Conservation (phyloP, 1,140 invertebrate species). For the Dolichoris vasculosae region DNA sequence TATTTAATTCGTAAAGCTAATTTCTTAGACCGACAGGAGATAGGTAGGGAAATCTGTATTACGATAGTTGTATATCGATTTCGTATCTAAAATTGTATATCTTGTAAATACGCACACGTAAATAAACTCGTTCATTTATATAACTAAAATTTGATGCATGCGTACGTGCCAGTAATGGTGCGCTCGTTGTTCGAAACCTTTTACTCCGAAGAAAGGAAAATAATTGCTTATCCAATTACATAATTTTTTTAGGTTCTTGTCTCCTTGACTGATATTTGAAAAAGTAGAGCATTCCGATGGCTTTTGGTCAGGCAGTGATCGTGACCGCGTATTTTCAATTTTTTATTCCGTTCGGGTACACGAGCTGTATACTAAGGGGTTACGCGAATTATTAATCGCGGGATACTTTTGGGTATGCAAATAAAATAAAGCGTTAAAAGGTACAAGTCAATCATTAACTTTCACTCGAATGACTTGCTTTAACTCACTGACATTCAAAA, state of each 20-base stretch:
- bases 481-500: slow-evolving; percentile 5
- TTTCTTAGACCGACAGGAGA: too few species aligned
- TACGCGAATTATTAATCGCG: neutral
- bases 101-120: too few species aligned
- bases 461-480: slow-evolving; percentile 12
- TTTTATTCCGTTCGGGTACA: neutral
- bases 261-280: slow-evolving; percentile 8
- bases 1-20: too few species aligned
- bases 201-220: neutral
- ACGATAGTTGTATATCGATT: too few species aligned
- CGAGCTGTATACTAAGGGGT: neutral
- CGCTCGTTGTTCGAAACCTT: neutral
- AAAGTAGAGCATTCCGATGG: neutral
- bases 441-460: slow-evolving; percentile 3
- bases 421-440: neutral
- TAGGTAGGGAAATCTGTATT: too few species aligned
- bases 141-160: neutral
- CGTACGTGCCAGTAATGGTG: neutral
- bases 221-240: neutral
- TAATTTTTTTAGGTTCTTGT: neutral
- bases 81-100: too few species aligned
- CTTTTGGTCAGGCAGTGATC: neutral
- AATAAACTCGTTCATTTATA: neutral
- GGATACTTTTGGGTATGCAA: slow-evolving; percentile 14
- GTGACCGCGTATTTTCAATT: neutral